Base-by-base conservation (phyloP, 2,888 invertebrate genomes). In the Eupsilia transversa region DNA sequence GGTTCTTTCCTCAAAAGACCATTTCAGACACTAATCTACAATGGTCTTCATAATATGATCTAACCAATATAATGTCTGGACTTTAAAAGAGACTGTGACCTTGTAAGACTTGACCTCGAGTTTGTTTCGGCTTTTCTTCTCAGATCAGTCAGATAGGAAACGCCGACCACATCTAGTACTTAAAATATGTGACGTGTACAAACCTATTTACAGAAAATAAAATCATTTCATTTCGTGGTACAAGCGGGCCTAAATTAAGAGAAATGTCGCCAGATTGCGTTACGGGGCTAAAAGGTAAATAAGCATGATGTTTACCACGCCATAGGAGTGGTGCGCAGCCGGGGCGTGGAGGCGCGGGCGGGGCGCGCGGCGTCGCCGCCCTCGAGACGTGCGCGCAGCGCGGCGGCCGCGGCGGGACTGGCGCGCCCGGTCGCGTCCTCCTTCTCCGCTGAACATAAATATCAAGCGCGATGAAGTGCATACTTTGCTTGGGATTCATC, bases 281-380 rank as follows among this genome's bases (percentile, higher is more conserved):
- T n/a, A n/a, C 0, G 20, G n/a, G 9, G 10, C n/a, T 33, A 20
- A 46, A 9, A 7, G 30, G 1, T 14, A 23, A 54, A 30, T 4
- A 20, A 23, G 2, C 0, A 12, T 10, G 52, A 30, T 9, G 49
- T 14, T 77, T 72, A 94, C 95, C 95, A 94, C 0, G 94, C 90
- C 91, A 93, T 91, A 7, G 92, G 89, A 54, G 89, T 87, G 30
- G 98, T 97, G 71, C 98, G 96, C 1, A 85, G 80, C 0, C 54
- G 97, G 97, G 54, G 97, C 97, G 74, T 84, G 49, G 71, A 54
- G 0, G 98, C 97, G n/a, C 79, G 7, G 0, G 78, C 0, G 3
- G 98, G 97, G 63, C 98, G 96, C 80, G 97, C 97, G 88, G 98
- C 98, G 86, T 97, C 97, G 3, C 97, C 97, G 4, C 97, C 97